Evolutionary conservation across 1,140 invertebrate species (phyloP).

Genomic region (Drosophila albomicans): DNA sequence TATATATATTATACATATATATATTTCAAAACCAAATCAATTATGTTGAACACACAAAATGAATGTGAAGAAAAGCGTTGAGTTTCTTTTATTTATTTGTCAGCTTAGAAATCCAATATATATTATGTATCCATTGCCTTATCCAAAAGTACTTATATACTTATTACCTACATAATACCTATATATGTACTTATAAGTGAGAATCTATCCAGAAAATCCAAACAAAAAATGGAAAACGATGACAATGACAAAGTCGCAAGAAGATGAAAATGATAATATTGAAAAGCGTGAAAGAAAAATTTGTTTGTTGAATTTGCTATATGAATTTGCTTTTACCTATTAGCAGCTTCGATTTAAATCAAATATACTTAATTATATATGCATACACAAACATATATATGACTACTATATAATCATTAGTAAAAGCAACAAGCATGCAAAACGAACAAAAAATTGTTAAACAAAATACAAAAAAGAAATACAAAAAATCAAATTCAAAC

Average conservation of each 20-base stretch:
- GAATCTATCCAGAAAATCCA: conserved; percentile 46
- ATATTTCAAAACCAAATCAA: conserved; percentile 39
- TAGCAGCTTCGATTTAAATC: conserved; percentile 82
- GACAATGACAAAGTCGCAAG: conserved; percentile 19
- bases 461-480: conserved; percentile 32
- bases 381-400: conserved; percentile 43
- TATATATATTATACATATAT: conserved; percentile 42
- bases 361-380: conserved; percentile 70
- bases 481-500: conserved; percentile 27
- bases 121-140: conserved; percentile 73
- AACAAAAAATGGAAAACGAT: conserved; percentile 22
- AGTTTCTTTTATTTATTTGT: conserved; percentile 44
- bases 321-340: conserved; percentile 76
- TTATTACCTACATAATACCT: conserved; percentile 38
- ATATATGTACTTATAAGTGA: conserved; percentile 38
- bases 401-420: conserved; percentile 76
- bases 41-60: conserved; percentile 12
- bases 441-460: conserved; percentile 38
- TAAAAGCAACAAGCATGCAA: conserved; percentile 49
- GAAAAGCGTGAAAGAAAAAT: conserved; percentile 23
- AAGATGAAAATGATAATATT: conserved; percentile 8
- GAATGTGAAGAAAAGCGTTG: conserved; percentile 15
- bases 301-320: conserved; percentile 77
- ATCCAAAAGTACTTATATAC: conserved; percentile 67
- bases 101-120: conserved; percentile 26